Conservation (phyloP, 2,888 invertebrate species). For the Ochropacha duplaris region DNA sequence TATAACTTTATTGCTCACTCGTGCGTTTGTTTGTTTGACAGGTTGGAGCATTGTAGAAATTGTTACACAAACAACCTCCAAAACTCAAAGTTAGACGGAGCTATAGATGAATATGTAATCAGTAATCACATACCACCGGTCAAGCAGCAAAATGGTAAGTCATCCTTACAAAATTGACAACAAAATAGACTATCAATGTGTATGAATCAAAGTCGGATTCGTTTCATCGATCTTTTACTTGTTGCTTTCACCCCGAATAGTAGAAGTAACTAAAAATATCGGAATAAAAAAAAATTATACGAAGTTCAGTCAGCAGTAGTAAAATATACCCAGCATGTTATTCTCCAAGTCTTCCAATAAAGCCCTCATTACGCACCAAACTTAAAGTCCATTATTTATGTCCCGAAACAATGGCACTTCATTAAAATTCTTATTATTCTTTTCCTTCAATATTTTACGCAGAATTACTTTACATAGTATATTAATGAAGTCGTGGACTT, state of each 20-base stretch:
- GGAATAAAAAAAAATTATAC: not conserved
- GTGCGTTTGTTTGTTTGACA: conserved; percentile 33
- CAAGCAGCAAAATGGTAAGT: conserved; percentile 76
- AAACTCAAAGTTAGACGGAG: conserved; percentile 71
- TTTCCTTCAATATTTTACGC: not conserved
- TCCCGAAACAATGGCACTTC: not conserved
- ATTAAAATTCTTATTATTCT: not conserved
- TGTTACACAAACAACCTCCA: conserved; percentile 92
- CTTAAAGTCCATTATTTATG: not conserved
- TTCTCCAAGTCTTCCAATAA: not conserved
- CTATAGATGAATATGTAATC: conserved; percentile 78
- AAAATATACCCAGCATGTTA: not conserved
- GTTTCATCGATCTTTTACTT: too few species aligned
- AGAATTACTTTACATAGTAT: not conserved
- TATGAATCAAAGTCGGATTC: too few species aligned
- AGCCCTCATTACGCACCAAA: not conserved
- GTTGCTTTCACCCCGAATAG: too few species aligned
- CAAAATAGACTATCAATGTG: too few species aligned
- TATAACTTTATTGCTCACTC: conserved; percentile 1
- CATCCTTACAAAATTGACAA: too few species aligned
- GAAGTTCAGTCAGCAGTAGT: too few species aligned
- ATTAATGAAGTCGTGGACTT: not conserved
- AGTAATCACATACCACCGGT: conserved; percentile 74
- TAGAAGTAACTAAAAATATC: not conserved
- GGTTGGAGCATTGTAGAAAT: conserved; percentile 86